These are phyloP conservation scores for Mallotus villosus DNA, from an alignment of 2,797 vertebrate species.

Conservation along the genomic window DNA sequence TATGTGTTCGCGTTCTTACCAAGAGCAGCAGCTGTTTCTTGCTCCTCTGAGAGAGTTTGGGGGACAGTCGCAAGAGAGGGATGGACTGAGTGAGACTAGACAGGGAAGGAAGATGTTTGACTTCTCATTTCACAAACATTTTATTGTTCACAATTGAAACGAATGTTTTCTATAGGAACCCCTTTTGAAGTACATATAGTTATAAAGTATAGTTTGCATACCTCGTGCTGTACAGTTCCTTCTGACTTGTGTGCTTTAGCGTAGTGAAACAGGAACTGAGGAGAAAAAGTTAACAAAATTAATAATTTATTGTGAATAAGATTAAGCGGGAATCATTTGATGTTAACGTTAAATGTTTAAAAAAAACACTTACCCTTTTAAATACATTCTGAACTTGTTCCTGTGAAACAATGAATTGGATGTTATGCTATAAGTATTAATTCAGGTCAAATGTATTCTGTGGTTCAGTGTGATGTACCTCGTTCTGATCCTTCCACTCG, in stretches of 20 bases:
- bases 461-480: conserved; percentile 48
- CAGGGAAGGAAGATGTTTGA: not conserved
- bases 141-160: not conserved
- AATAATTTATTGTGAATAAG: not conserved
- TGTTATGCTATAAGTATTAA: not conserved
- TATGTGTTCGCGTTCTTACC: conserved; percentile 42
- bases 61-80: conserved; percentile 76
- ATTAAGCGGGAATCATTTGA: not conserved
- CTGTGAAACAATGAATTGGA: conserved; percentile 45
- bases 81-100: conserved; percentile 76
- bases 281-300: not conserved
- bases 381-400: conserved; percentile 77
- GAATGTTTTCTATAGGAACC: not conserved
- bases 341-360: conserved; percentile 13
- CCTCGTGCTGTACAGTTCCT: conserved; percentile 64
- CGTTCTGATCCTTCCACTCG: conserved; percentile 61
- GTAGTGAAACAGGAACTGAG: conserved; percentile 80
- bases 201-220: conserved; percentile 29
- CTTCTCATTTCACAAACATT: not conserved
- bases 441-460: not conserved
- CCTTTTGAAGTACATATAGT: not conserved
- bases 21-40: conserved; percentile 72
- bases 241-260: conserved; percentile 75
- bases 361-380: conserved; percentile 70
- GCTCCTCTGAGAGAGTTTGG: conserved; percentile 73